Conservation (phyloP, 2,888 invertebrate genomes). For the Hypomecis punctinalis region DNA sequence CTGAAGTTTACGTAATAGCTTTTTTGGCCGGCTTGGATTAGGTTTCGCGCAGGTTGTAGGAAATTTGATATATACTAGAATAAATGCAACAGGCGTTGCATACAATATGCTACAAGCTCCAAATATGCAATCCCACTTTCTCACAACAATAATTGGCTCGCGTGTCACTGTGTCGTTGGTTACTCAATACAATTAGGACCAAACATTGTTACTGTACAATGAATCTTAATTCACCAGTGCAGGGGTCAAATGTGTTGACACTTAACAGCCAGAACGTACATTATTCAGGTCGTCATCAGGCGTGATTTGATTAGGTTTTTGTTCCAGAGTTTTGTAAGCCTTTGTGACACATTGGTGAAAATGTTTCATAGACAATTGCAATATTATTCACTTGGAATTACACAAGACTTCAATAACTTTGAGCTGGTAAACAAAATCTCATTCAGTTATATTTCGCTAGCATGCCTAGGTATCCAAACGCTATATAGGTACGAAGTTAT, state of each 20-base stretch:
- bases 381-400: too few relatives aligned
- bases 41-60: too few relatives aligned
- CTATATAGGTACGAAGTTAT: too few relatives aligned
- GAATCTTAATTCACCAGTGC: conserved; percentile 43
- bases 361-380: too few relatives aligned
- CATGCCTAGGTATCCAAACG: too few relatives aligned
- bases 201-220: conserved; percentile 35
- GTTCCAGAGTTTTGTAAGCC: conserved; percentile 2
- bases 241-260: conserved; percentile 54
- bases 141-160: conserved; percentile 22
- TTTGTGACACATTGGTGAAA: not conserved
- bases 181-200: conserved; percentile 29
- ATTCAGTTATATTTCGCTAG: too few relatives aligned
- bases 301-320: conserved; percentile 22
- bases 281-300: conserved; percentile 35
- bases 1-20: too few relatives aligned
- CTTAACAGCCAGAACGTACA: conserved; percentile 33
- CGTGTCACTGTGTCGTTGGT: conserved; percentile 11
- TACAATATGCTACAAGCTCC: not conserved
- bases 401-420: too few relatives aligned
- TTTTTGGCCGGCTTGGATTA: too few relatives aligned
- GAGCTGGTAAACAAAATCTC: too few relatives aligned
- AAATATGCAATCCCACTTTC: conserved; percentile 1
- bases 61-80: too few relatives aligned
- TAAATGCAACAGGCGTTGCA: not conserved